Evolutionary conservation across 1,140 invertebrate genomes (phyloP).

Genomic region (Oreohelix idahoensis): DNA sequence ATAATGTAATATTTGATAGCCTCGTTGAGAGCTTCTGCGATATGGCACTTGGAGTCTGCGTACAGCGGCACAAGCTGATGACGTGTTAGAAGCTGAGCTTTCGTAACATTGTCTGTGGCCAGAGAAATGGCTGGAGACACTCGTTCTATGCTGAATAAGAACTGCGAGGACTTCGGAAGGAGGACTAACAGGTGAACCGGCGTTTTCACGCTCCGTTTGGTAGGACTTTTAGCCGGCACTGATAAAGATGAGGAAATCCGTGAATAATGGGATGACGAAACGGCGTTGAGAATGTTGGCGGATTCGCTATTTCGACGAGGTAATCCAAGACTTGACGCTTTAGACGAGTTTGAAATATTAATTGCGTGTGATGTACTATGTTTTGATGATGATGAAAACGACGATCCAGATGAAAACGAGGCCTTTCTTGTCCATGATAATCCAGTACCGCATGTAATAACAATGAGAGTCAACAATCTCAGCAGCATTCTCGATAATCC

Average conservation of each 20-base stretch:
- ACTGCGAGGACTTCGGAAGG: conserved; percentile 42
- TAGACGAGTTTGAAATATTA: neutral
- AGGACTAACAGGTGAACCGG: conserved; percentile 51
- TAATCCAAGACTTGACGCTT: neutral
- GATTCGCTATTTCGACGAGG: neutral
- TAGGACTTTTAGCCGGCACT: neutral
- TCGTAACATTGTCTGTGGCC: conserved; percentile 53
- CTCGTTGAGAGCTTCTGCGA: conserved; percentile 56
- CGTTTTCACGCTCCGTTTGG: neutral
- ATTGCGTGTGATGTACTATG: neutral
- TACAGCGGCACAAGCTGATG: conserved; percentile 52
- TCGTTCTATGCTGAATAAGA: conserved; percentile 54
- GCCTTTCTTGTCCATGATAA: neutral
- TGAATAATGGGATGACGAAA: neutral
- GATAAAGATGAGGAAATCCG: neutral
- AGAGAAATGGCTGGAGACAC: conserved; percentile 54
- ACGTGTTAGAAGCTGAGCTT: conserved; percentile 29
- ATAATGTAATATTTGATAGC: conserved; percentile 60
- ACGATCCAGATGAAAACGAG: neutral
- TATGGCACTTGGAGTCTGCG: conserved; percentile 58
- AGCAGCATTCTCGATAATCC: neutral
- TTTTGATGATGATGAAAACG: neutral
- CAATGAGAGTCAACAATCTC: neutral
- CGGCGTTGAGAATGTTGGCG: neutral
- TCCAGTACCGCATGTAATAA: neutral